phyloP scores from a whole-genome alignment of 2,888 invertebrate genomes.

The Chalcosyrphus nemorum region DNA sequence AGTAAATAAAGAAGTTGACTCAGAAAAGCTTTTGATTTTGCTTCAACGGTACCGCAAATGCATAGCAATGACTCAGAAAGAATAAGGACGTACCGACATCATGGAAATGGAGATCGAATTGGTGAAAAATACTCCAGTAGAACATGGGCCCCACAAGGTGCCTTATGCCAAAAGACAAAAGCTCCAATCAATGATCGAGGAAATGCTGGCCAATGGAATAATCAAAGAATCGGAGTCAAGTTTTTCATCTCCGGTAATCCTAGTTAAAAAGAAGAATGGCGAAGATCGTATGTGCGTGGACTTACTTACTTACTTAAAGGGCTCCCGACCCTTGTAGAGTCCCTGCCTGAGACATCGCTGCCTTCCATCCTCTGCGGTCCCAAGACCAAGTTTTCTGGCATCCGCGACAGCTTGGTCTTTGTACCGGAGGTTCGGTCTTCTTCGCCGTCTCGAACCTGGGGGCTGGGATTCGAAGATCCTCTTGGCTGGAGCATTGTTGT shows the following conservation, averaged over 20 bases:
- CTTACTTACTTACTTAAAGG: too few relatives aligned
- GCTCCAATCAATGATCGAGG: constrained; percentile 1
- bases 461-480: too few relatives aligned
- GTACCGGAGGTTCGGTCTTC: too few relatives aligned
- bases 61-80: constrained; percentile 1
- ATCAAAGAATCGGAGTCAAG: constrained; percentile 3
- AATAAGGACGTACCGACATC: constrained; percentile 1
- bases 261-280: constrained; percentile 34
- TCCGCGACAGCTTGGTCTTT: too few relatives aligned
- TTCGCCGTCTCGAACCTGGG: too few relatives aligned
- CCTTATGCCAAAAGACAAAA: constrained; percentile 8
- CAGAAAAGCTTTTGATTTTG: not conserved
- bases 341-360: too few relatives aligned
- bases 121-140: not conserved
- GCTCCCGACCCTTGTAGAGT: too few relatives aligned
- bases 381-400: too few relatives aligned
- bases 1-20: not conserved
- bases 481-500: too few relatives aligned
- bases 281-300: constrained; percentile 13
- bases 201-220: not conserved
- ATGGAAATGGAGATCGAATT: constrained; percentile 15
- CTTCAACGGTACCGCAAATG: constrained; percentile 4
- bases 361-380: too few relatives aligned
- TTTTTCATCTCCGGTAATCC: not conserved
- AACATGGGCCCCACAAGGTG: not conserved